Percentiles rank a stretch among this genome's conserved stretches.
Conservation (phyloP, 53 echinoderm and acorn worm genomes). For the Temnopleurus reevesii region DNA sequence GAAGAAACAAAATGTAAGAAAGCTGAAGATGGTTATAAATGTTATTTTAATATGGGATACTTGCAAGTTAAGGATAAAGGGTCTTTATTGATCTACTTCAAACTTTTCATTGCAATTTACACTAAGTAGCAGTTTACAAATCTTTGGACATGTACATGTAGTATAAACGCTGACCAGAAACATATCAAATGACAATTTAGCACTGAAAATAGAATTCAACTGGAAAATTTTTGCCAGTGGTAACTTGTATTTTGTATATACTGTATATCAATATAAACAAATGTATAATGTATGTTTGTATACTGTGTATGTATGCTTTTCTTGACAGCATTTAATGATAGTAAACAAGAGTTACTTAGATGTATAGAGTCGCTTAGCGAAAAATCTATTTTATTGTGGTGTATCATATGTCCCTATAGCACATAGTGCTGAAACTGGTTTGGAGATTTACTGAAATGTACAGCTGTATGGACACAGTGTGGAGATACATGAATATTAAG, state of each 20-base stretch:
- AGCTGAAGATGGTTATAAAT: no score
- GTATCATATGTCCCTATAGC: not conserved
- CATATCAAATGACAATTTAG: no score
- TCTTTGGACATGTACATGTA: no score
- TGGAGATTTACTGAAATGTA: not conserved
- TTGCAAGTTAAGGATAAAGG: no score
- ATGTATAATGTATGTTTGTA: slow-evolving; percentile 49
- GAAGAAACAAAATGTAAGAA: no score
- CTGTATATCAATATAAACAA: slow-evolving; percentile 36
- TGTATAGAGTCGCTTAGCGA: slow-evolving; percentile 49
- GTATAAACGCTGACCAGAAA: no score
- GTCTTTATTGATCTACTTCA: no score
- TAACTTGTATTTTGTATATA: slow-evolving; percentile 31
- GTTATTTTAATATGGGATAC: no score
- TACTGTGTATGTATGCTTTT: slow-evolving; percentile 39
- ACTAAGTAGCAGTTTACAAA: no score
- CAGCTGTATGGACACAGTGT: not conserved
- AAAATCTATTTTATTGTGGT: slow-evolving; percentile 41
- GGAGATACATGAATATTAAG: not conserved
- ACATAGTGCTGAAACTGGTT: slow-evolving; percentile 10
- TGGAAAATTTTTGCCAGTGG: not conserved
- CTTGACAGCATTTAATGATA: slow-evolving; percentile 33
- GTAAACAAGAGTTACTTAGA: not conserved
- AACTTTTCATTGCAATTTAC: no score
- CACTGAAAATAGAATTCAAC: no score